phyloP scores from a whole-genome alignment of 1,140 invertebrate species.

The Lycorma delicatula region DNA sequence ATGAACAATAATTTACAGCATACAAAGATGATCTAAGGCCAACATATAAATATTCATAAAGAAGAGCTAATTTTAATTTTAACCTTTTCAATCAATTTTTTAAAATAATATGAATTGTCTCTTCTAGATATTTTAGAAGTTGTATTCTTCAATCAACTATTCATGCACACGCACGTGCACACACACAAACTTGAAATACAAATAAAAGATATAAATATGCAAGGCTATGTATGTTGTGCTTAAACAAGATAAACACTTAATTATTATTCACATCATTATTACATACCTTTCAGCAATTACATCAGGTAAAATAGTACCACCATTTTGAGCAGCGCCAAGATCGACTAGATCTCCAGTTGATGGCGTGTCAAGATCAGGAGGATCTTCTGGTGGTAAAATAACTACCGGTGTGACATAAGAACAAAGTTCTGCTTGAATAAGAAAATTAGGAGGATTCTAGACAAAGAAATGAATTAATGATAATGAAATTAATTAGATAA shows the following conservation, averaged over 20 bases:
- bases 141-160: too few species aligned
- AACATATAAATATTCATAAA: too few species aligned
- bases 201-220: neutral
- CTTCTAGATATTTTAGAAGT: too few species aligned
- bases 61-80: too few species aligned
- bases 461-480: too few species aligned
- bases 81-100: too few species aligned
- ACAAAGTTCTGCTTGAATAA: slow-evolving; percentile 83
- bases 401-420: slow-evolving; percentile 92
- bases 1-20: too few species aligned
- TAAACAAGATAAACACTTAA: neutral
- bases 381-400: slow-evolving; percentile 55
- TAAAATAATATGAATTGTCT: too few species aligned
- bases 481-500: too few species aligned
- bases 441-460: slow-evolving; percentile 88
- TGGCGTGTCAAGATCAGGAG: slow-evolving; percentile 12
- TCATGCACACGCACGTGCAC: too few species aligned
- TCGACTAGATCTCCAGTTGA: slow-evolving; percentile 44
- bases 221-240: neutral
- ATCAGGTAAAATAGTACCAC: slow-evolving; percentile 43
- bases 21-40: too few species aligned
- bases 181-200: too few species aligned
- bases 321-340: slow-evolving; percentile 25
- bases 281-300: slow-evolving; percentile 43
- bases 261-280: neutral